Base-by-base conservation (phyloP, 2,113 vertebrate genomes). In the Nerophis ophidion region DNA sequence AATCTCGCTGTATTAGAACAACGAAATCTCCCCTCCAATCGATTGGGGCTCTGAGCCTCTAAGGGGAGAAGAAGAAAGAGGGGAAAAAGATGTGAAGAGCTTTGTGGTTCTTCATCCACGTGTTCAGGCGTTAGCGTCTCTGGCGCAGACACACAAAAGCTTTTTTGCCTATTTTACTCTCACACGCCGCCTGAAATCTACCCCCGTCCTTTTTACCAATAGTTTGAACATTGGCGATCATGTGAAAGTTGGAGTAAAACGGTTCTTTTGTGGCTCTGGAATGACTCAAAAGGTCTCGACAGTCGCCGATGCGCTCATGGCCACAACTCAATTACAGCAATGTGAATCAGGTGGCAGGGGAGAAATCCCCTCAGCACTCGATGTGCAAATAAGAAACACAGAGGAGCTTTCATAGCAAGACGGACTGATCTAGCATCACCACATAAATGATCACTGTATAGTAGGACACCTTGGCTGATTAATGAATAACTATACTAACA, bases 281-380 rank as follows among this genome's bases (percentile, higher is more conserved):
- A 86, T 85, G 84, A 83, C 77, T 83, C 81, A 69, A 44, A 44
- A 64, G 80, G 82, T 80, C 75, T 59, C 33, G 51, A 64, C 61
- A 70, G 63, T 76, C 67, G 61, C 80, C 76, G 74, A 67, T 68
- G 76, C 51, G 81, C 77, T 77, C 62, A 76, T 75, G 80, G 80
- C 84, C 72, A 75, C 79, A 85, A 86, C 81, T 85, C 80, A 82
- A 89, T 86, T 84, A 85, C 75, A 74, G 75, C 75, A 84, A 85
- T 85, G 79, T 73, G 83, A 89, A 79, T 85, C 84, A 85, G 87
- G 84, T 83, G 85, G 80, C 74, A 33, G 67, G 48, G 66, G 49
- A 79, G 79, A 86, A 87, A 85, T 83, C 81, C 85, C 84, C 84
- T 82, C 19, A 66, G 65, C 40, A 12, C 75, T 68, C 66, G 72